These are phyloP conservation scores for Sigmodon hispidus DNA, from an alignment of 2,113 vertebrate species.

Conservation along the genomic window DNA sequence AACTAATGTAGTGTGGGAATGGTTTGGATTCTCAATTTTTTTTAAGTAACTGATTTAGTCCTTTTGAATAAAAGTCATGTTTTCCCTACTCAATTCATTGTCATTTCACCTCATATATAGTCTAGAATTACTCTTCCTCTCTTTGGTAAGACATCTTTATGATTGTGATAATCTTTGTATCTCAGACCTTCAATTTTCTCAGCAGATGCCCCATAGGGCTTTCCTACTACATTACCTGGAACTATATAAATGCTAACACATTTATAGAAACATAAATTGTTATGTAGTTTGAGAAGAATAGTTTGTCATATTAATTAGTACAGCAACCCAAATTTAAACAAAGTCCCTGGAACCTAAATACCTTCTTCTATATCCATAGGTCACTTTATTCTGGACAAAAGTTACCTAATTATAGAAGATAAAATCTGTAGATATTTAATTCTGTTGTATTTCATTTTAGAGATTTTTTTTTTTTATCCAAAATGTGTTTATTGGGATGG, in stretches of 20 bases:
- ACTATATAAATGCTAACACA: conserved; percentile 29
- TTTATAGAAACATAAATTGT: conserved; percentile 54
- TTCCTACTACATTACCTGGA: neutral
- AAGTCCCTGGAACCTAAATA: conserved; percentile 47
- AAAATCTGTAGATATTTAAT: conserved; percentile 5
- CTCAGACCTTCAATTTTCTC: conserved; percentile 35
- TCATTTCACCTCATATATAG: neutral
- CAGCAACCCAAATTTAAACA: conserved; percentile 22
- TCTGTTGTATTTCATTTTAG: conserved; percentile 50
- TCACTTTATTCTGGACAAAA: conserved; percentile 56
- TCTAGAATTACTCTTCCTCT: neutral
- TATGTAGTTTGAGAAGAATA: conserved; percentile 48
- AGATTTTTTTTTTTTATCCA: too few relatives aligned
- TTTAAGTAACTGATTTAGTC: conserved; percentile 35
- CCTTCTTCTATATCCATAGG: conserved; percentile 1
- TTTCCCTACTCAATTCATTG: neutral
- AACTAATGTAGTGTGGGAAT: neutral
- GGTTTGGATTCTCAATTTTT: neutral
- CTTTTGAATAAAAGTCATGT: conserved; percentile 21
- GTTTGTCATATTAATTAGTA: conserved; percentile 35
- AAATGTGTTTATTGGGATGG: too few relatives aligned
- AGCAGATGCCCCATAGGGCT: neutral
- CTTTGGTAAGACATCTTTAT: neutral
- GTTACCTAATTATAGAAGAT: conserved; percentile 36
- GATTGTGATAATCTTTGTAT: neutral